Percentiles rank a stretch among this genome's conserved stretches.
Evolutionary conservation across 2,797 vertebrate species (phyloP).

Genomic region (Premnoplex brunnescens): DNA sequence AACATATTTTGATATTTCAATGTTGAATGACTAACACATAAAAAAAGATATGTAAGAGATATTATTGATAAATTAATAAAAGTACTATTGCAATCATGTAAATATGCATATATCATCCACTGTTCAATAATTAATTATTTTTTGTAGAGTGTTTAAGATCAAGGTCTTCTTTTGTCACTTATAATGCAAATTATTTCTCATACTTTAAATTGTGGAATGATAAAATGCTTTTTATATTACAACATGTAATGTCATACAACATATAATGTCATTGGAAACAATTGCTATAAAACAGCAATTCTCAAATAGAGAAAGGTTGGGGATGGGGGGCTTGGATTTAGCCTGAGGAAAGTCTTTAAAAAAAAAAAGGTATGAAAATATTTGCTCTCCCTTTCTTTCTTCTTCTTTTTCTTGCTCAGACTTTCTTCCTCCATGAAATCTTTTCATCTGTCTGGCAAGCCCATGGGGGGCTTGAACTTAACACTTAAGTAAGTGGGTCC

Average conservation of each 20-base stretch:
- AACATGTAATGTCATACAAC: not conserved
- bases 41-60: not conserved
- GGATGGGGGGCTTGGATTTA: not conserved
- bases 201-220: not conserved
- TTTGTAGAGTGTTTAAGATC: not conserved
- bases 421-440: not conserved
- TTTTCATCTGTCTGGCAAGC: not conserved
- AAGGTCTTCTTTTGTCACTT: not conserved
- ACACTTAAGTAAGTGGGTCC: not conserved
- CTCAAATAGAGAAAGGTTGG: not conserved
- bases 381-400: not conserved
- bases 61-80: not conserved
- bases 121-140: not conserved
- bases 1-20: not conserved
- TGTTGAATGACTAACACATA: not conserved
- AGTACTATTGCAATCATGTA: not conserved
- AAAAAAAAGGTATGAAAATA: not conserved
- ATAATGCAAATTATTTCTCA: not conserved
- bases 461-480: not conserved
- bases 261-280: not conserved
- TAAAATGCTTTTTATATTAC: not conserved
- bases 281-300: not conserved
- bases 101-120: not conserved
- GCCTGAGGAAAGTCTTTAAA: not conserved
- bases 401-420: not conserved